A percentile compares a stretch with the other conserved stretches of the same genome.
These are phyloP conservation scores for Ictalurus punctatus DNA, from an alignment of 2,113 vertebrate genomes.

Conservation along the genomic window DNA sequence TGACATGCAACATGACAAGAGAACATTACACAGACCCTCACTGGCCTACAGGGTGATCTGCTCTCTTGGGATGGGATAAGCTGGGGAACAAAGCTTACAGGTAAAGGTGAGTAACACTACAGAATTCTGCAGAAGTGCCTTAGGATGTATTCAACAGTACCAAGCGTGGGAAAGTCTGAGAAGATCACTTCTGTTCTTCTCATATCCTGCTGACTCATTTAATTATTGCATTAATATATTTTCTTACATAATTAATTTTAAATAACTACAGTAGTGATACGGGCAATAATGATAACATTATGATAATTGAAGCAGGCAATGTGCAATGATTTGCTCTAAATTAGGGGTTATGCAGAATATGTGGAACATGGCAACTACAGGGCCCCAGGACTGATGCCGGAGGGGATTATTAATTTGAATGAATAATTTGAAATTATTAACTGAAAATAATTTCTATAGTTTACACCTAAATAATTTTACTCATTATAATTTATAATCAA, in stretches of 20 bases:
- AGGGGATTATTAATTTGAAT: too few species aligned
- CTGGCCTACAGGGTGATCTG: conserved; percentile 49
- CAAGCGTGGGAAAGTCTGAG: conserved; percentile 55
- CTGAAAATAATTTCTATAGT: too few species aligned
- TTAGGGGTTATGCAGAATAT: neutral
- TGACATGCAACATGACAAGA: conserved; percentile 52
- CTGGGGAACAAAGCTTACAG: conserved; percentile 55
- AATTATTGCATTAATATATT: neutral
- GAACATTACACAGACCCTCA: conserved; percentile 43
- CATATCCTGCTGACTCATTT: neutral
- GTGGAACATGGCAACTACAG: neutral
- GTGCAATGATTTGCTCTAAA: neutral
- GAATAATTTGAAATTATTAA: too few species aligned
- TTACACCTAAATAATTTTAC: too few species aligned
- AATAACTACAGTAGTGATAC: neutral
- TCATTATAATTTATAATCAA: too few species aligned
- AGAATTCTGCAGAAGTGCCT: conserved; percentile 52
- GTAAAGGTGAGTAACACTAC: conserved; percentile 39
- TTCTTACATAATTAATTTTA: neutral
- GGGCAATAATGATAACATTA: neutral
- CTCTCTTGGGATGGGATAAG: conserved; percentile 54
- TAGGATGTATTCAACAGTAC: conserved; percentile 53
- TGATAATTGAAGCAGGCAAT: neutral
- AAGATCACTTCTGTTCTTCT: neutral
- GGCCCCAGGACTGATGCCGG: too few species aligned